Conservation (phyloP, 2,113 vertebrate species). For the Hoplias malabaricus region DNA sequence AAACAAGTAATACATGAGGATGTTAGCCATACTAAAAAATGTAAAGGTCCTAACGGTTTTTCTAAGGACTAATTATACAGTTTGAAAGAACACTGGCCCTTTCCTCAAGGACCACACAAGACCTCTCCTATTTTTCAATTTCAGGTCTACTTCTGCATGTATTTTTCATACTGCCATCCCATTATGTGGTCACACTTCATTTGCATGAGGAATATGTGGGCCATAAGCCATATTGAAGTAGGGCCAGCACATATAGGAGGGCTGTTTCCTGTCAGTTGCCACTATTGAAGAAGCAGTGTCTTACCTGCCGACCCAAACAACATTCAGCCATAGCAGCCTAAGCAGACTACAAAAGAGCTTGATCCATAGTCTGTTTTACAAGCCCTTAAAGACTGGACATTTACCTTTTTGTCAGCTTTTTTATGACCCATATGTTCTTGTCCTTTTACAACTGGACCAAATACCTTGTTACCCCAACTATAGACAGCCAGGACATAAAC, state of each 20-base stretch:
- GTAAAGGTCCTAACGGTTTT: too few relatives aligned
- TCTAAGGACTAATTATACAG: too few relatives aligned
- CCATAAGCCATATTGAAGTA: neutral
- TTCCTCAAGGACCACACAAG: too few relatives aligned
- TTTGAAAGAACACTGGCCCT: too few relatives aligned
- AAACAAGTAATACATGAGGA: too few relatives aligned
- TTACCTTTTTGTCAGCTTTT: conserved; percentile 10
- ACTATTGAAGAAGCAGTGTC: neutral
- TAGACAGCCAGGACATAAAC: neutral
- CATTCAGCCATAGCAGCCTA: neutral
- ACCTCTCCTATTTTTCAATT: too few relatives aligned
- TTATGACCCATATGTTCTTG: conserved; percentile 15
- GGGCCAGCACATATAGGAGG: neutral
- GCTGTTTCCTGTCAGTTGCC: neutral
- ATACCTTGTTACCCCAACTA: too few relatives aligned
- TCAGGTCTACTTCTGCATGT: too few relatives aligned
- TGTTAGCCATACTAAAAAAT: too few relatives aligned
- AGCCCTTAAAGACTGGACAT: neutral
- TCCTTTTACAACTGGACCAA: neutral
- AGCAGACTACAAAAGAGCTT: neutral
- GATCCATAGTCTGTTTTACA: neutral
- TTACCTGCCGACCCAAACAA: conserved; percentile 40
- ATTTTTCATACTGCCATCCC: neutral
- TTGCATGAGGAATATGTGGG: neutral
- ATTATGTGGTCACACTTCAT: neutral